Evolutionary conservation across 2,888 invertebrate species (phyloP).

Genomic region (Chorisops tibialis): DNA sequence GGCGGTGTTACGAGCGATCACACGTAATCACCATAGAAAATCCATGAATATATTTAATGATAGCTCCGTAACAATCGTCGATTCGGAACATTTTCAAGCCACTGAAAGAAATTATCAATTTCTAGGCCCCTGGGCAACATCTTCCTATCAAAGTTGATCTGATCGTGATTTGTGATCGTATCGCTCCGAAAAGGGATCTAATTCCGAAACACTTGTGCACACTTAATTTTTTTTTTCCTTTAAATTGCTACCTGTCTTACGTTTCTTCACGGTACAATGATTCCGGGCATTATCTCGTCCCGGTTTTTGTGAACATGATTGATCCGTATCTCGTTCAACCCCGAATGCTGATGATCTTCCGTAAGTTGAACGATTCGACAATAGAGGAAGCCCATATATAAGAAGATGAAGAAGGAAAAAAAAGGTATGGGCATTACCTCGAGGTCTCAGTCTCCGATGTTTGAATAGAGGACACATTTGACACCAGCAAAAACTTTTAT

Average conservation of each 20-base stretch:
- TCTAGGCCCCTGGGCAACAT: not conserved
- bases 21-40: slow-evolving; percentile 27
- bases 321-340: slow-evolving; percentile 26
- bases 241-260: slow-evolving; percentile 33
- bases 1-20: slow-evolving; percentile 10
- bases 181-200: slow-evolving; percentile 25
- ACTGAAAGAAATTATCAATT: not conserved
- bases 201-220: slow-evolving; percentile 32
- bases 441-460: slow-evolving; percentile 1
- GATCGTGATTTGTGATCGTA: slow-evolving; percentile 31
- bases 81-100: not conserved
- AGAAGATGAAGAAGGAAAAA: not conserved
- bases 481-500: slow-evolving; percentile 28
- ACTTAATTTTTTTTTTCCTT: slow-evolving; percentile 17
- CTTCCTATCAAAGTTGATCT: slow-evolving; percentile 5
- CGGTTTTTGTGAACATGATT: slow-evolving; percentile 22
- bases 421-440: slow-evolving; percentile 8
- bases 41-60: slow-evolving; percentile 29
- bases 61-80: not conserved
- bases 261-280: slow-evolving; percentile 25
- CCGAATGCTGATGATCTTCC: slow-evolving; percentile 4
- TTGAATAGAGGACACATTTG: slow-evolving; percentile 23
- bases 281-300: slow-evolving; percentile 26
- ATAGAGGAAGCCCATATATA: not conserved
- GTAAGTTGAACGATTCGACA: not conserved